Base-by-base conservation (phyloP, 2,113 vertebrate genomes). In the Climacteris rufus region DNA sequence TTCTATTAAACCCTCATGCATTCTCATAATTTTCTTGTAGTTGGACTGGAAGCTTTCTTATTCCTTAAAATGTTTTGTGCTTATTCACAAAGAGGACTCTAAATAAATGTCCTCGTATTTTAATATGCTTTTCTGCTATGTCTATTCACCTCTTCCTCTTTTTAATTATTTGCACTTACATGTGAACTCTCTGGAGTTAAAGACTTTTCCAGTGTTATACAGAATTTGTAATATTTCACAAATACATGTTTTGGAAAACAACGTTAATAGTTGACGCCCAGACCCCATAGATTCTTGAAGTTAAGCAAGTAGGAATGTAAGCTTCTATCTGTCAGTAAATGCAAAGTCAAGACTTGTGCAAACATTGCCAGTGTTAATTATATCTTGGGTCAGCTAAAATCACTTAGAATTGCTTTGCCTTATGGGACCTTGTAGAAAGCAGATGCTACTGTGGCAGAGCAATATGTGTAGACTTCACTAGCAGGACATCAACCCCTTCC, bases 1-100 rank as follows among this genome's bases (percentile, higher is more conserved):
- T 75, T 79, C 47, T 59, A 0, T 49, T 35, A 53, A 70, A 78
- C 4, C 3, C 13, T 79, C 0, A 0, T 52, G 15, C 10, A 23
- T 56, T 83, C 27, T 76, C 22, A 60, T 65, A 59, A 30, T 28
- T 76, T 83, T 64, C 31, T 44, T 5, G 0, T 76, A 35, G 16
- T 35, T 82, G 53, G 12, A 66, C 20, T 54, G 56, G 33, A 82
- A 69, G 2, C 30, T 86, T 90, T 69, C 45, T 56, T 40, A 40
- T 12, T 77, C 31, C 30, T 87, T 8, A 5, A 5, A 16, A 2
- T 72, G 5, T 56, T 88, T 83, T 92, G 16, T 19, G 24, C 15
- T 94, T 53, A 9, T 53, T 92, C 23, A 53, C 19, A 12, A 28
- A 69, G 76, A 75, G 11, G 7, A 33, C 42, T 85, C 23, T 84